These are phyloP conservation scores for Ptychobarbus kaznakovi DNA, from an alignment of 2,797 vertebrate genomes.

Conservation along the genomic window DNA sequence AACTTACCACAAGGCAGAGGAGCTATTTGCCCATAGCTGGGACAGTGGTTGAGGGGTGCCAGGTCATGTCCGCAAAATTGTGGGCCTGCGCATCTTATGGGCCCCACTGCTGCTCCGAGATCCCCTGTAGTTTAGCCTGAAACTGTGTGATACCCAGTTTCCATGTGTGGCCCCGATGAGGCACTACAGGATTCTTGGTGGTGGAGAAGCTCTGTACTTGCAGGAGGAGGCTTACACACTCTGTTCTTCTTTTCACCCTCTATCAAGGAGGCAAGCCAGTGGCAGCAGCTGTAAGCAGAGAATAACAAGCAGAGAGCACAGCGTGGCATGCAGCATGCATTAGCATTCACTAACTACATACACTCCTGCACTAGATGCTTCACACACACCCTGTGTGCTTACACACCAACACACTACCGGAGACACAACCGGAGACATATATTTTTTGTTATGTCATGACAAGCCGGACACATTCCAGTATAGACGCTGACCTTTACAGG, in stretches of 20 bases:
- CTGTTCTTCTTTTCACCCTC: not conserved
- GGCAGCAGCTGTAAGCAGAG: not conserved
- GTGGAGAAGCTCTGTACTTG: not conserved
- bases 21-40: conserved; percentile 20
- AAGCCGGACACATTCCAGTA: not conserved
- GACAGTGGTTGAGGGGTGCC: conserved; percentile 11
- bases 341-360: not conserved
- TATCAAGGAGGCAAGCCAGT: not conserved
- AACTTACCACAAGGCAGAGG: conserved; percentile 12
- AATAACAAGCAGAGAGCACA: not conserved
- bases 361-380: not conserved
- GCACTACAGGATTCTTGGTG: not conserved
- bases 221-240: not conserved
- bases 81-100: not conserved
- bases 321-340: not conserved
- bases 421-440: not conserved
- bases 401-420: too few species aligned
- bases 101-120: conserved; percentile 19
- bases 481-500: not conserved
- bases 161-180: not conserved
- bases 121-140: conserved; percentile 17
- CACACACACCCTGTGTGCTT: not conserved
- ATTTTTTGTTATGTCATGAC: not conserved
- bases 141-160: not conserved
- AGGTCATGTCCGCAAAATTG: not conserved